phyloP scores from a whole-genome alignment of 1,140 invertebrate species.

The Papilio aristodemus region DNA sequence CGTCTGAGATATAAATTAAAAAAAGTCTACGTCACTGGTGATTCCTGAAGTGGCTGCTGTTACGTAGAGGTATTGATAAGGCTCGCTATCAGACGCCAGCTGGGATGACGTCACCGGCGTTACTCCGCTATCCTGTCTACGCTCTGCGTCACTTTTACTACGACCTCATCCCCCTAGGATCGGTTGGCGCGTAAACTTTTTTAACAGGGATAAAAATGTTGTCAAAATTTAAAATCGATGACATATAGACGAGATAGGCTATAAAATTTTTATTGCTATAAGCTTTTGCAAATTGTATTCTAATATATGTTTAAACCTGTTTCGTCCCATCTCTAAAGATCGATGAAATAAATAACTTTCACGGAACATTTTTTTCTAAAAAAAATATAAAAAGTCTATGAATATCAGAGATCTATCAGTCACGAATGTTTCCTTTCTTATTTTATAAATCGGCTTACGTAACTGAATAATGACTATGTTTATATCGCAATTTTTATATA shows the following conservation, averaged over 20 bases:
- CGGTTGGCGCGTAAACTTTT: constrained; percentile 5
- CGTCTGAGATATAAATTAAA: not conserved
- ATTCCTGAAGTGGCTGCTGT: constrained; percentile 7
- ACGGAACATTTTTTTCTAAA: not conserved
- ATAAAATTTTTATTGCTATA: not conserved
- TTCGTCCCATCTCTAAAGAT: not conserved
- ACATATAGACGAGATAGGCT: no score
- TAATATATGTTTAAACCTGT: not conserved
- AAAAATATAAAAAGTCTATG: not conserved
- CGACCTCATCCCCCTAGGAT: constrained; percentile 26
- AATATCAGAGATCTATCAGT: not conserved
- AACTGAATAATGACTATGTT: constrained; percentile 19
- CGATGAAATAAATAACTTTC: constrained; percentile 11
- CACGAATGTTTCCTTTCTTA: constrained; percentile 26
- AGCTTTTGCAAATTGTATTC: not conserved
- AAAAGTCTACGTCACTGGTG: not conserved
- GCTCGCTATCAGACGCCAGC: constrained; percentile 56
- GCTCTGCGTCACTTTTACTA: constrained; percentile 60
- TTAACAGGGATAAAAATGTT: not conserved
- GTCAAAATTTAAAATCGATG: not conserved
- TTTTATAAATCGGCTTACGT: constrained; percentile 22
- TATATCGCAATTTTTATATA: constrained; percentile 23
- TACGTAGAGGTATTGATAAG: constrained; percentile 43
- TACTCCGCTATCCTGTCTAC: constrained; percentile 48
- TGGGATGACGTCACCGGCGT: constrained; percentile 62